Evolutionary conservation across 2,888 invertebrate genomes (phyloP), one percentile per base, ranked within the genome.

Genomic region (Syritta pipiens): DNA sequence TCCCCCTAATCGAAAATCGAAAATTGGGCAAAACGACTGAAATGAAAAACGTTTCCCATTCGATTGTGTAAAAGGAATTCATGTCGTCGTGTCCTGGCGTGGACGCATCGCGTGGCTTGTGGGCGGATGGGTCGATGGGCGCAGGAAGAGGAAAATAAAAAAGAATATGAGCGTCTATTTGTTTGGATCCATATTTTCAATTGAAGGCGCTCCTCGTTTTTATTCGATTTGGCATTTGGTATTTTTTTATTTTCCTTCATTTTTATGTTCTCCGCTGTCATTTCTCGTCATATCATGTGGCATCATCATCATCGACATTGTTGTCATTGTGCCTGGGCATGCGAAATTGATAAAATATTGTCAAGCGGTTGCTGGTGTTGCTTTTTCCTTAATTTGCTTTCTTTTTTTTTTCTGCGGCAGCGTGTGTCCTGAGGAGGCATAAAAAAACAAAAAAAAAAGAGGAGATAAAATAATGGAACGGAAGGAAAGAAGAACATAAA

Each of bases 31-130:
- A 51, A 12, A 28, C n/a, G 14, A 14, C 14, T 22, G 35, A 22
- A 19, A 49, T 14, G 12, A 42, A 53, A 24, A 62, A 37, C 37
- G 48, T 49, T 49, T 62, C 62, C 62, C 26, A 7, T 49, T 37
- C 62, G 26, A 49, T 35, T 48, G 62, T 62, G 26, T 12, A 62
- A 62, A 26, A 62, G 48, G 35, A 49, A 62, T 62, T 62, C 62
- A 48, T 19, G 7, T 32, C 22, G 19, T 4, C 24, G 20, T 10
- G 20, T 9, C 44, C 32, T 1, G 3, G 6, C 7, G 12, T 2
- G 5, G n/a, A n/a, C n/a, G n/a, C n/a, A n/a, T n/a, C n/a, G n/a
- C n/a, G n/a, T n/a, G n/a, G n/a, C n/a, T n/a, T n/a, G n/a, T 2
- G 4, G 9, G 32, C 10, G 19, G 32, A 20, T 9, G 12, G 10